Base-by-base conservation (phyloP, 35 echinoderm and acorn worm genomes). In the Acanthaster planci region DNA sequence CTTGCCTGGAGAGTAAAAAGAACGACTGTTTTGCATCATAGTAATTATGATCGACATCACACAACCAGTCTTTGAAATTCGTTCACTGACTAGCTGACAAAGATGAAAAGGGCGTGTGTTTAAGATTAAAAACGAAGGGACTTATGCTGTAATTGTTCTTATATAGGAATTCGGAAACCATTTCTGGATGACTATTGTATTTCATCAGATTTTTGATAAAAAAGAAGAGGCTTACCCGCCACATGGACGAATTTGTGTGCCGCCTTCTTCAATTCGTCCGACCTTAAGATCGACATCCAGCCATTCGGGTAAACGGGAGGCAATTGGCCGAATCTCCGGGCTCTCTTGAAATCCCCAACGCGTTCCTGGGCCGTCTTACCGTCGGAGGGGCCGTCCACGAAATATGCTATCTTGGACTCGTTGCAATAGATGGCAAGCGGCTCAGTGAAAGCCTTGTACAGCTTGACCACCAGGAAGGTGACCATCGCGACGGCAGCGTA, bases 281-380 rank as follows among this genome's bases (percentile, higher is more conserved):
- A 89, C 32, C 53, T 81, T 19, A 93, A 27, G 10, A 93, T 27
- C 16, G 80, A 57, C 60, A 93, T 84, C 91, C 91, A 93, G 35
- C 91, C 91, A 81, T 93, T 93, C 2, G 91, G 91, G 55, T 88
- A 93, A 26, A 93, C 75, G 0, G 91, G 91, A 16, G 91, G 91
- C 8, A 93, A 34, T 21, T 93, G 27, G 14, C 91, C 91, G 1
- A 39, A 52, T 36, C 38, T 78, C 38, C 89, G 77, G 39, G 76
- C 40, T 44, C 76, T 85, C 82, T 59, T 79, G 14, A 91, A 47
- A 22, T 85, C 83, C 37, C 85, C 86, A 31, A 84, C 89, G 7
- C 85, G 82, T 15, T 86, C 83, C 31, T 75, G 58, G 19, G 85
- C 85, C 72, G 40, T 85, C 23, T 79, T 80, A 26, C 77, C 84